A percentile compares a stretch with the other conserved stretches of the same genome.
phyloP scores from a whole-genome alignment of 2,113 vertebrate genomes.

The Paracyprichromis sp. region DNA sequence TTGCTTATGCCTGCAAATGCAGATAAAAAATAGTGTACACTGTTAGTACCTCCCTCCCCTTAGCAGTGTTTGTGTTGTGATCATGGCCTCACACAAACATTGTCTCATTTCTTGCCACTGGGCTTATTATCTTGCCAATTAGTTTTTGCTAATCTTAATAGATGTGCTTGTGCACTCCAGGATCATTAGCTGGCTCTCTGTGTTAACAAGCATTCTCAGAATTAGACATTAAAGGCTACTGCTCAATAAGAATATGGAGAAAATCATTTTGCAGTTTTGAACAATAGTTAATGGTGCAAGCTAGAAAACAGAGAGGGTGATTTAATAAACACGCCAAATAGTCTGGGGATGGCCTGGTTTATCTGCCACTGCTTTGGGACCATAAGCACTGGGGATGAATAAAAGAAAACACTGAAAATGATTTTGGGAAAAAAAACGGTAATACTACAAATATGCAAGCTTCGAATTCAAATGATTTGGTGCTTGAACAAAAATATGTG shows the following conservation, averaged over 20 bases:
- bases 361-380: not conserved
- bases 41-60: not conserved
- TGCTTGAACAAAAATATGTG: not conserved
- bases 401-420: not conserved
- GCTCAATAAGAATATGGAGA: constrained; percentile 50
- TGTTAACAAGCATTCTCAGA: constrained; percentile 55
- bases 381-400: not conserved
- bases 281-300: constrained; percentile 46
- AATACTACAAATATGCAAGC: not conserved
- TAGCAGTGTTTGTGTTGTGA: constrained; percentile 49
- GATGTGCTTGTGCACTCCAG: constrained; percentile 62
- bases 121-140: constrained; percentile 71
- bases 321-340: constrained; percentile 34
- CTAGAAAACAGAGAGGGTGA: constrained; percentile 14
- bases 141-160: constrained; percentile 67
- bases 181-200: constrained; percentile 61
- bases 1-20: not conserved
- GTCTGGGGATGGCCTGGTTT: constrained; percentile 8
- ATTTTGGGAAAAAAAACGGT: not conserved
- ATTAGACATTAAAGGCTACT: constrained; percentile 51
- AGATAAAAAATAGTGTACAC: not conserved
- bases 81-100: constrained; percentile 46
- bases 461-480: not conserved
- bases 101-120: constrained; percentile 57
- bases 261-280: constrained; percentile 52